A percentile compares a stretch with the other conserved stretches of the same genome.
Conservation (phyloP, 30 jellyfish, hydroid and myxozoan species). For the Chrysaora quinquecirrha region DNA sequence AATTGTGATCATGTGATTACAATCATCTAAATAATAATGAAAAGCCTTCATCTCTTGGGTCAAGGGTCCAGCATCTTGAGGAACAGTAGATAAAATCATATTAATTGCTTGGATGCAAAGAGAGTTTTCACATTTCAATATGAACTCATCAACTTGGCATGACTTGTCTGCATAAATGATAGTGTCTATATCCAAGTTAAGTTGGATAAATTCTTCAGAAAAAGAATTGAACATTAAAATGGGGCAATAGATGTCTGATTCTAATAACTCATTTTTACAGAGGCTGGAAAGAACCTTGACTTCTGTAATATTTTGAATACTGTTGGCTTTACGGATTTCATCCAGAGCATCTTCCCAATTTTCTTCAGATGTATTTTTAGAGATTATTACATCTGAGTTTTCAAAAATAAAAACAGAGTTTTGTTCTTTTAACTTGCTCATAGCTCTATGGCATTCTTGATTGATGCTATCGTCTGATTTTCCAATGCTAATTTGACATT, state of each 20-base stretch:
- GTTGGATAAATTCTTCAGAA: conserved; percentile 17
- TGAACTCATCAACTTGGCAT: not conserved
- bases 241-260: conserved; percentile 33
- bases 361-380: not conserved
- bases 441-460: conserved; percentile 14
- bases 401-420: not conserved
- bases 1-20: conserved; percentile 35
- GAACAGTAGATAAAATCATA: conserved; percentile 8
- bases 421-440: not conserved
- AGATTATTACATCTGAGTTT: not conserved
- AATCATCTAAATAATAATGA: conserved; percentile 21
- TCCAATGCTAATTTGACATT: conserved; percentile 26
- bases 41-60: not conserved
- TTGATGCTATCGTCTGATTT: not conserved
- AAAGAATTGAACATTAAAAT: conserved; percentile 20
- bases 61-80: not conserved
- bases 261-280: not conserved
- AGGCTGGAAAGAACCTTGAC: not conserved
- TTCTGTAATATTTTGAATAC: conserved; percentile 5
- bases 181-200: conserved; percentile 24
- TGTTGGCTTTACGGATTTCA: not conserved
- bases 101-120: conserved; percentile 24
- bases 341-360: not conserved
- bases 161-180: conserved; percentile 20
- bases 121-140: not conserved